A percentile compares a stretch with the other conserved stretches of the same genome.
Evolutionary conservation across 2,888 invertebrate genomes (phyloP).

Genomic region (Heteropelma amictum): DNA sequence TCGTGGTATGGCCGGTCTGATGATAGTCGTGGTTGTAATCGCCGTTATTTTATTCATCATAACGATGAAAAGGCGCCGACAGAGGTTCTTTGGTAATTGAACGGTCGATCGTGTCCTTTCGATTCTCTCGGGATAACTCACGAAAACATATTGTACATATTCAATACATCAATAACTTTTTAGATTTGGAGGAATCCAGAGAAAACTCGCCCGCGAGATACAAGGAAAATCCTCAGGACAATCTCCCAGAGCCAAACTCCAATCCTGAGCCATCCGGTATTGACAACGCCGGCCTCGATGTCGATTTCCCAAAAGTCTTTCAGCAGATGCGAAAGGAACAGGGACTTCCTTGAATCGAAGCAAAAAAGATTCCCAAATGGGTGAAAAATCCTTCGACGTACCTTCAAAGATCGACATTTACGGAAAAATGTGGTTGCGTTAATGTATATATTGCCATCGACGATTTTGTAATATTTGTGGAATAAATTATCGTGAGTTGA

Average conservation of each 20-base stretch:
- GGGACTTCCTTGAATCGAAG: conserved; percentile 64
- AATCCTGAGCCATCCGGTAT: conserved; percentile 76
- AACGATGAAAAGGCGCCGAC: conserved; percentile 63
- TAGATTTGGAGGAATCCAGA: conserved; percentile 74
- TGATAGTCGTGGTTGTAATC: conserved; percentile 70
- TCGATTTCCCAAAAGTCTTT: conserved; percentile 83
- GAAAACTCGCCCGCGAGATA: conserved; percentile 73
- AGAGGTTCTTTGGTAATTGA: conserved; percentile 71
- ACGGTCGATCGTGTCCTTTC: neutral
- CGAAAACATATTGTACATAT: too few relatives aligned
- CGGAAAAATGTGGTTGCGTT: neutral
- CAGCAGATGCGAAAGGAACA: conserved; percentile 82
- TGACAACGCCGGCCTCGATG: conserved; percentile 82
- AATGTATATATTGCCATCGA: conserved; percentile 47
- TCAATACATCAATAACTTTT: too few relatives aligned
- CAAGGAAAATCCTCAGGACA: conserved; percentile 59
- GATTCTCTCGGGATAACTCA: too few relatives aligned
- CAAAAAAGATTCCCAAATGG: too few relatives aligned
- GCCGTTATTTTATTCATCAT: conserved; percentile 69
- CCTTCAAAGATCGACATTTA: neutral
- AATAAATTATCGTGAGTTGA: conserved; percentile 33
- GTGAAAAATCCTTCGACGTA: conserved; percentile 8
- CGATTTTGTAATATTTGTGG: conserved; percentile 44
- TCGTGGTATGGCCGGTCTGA: conserved; percentile 69
- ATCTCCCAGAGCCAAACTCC: conserved; percentile 53